Base-by-base conservation (phyloP, 2,797 vertebrate genomes). In the Myripristis jacobus region DNA sequence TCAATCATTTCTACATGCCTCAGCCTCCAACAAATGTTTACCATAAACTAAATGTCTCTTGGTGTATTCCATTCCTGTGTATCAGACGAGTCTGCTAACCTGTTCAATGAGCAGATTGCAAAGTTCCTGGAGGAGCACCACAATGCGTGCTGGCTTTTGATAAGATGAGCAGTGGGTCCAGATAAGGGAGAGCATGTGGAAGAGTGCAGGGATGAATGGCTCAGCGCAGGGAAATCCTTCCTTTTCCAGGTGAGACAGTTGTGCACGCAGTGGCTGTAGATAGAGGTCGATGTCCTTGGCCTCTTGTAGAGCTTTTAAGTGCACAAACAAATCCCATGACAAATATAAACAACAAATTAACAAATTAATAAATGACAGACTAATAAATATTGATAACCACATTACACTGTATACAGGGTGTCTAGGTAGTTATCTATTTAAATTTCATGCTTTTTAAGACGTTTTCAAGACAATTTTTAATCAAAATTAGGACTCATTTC, bases 151-250 rank as follows among this genome's bases (percentile, higher is more conserved):
- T 27, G 95, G 94, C 0, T 43, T 90, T 48, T 90, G 92, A 69
- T 94, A 96, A 79, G 89, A 93, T n/a, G 73, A 65, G 52, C 94
- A 96, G 76, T 93, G 93, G 58, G 85, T 95, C 94, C 94, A 94
- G 70, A 96, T 92, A 25, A 96, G 92, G 59, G 84, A 94, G 44
- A 96, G 79, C 2, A 88, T 91, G 57, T 96, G 95, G 78, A 97
- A 94, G 22, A 96, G 87, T 0, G 87, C 83, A 13, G 88, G 78
- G 1, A 93, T 90, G 44, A 90, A 86, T 15, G 63, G 41, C 34
- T 15, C 3, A 1, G 89, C 80, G 21, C 89, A 83, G 22, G 83
- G 78, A 83, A 96, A 94, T 59, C 91, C 92, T 0, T 71, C 75
- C 48, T 94, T 93, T 82, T 91, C 72, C 67, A 98, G 65, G 18